Conservation (phyloP, 2,113 vertebrate species). For the Holacanthus passer region DNA sequence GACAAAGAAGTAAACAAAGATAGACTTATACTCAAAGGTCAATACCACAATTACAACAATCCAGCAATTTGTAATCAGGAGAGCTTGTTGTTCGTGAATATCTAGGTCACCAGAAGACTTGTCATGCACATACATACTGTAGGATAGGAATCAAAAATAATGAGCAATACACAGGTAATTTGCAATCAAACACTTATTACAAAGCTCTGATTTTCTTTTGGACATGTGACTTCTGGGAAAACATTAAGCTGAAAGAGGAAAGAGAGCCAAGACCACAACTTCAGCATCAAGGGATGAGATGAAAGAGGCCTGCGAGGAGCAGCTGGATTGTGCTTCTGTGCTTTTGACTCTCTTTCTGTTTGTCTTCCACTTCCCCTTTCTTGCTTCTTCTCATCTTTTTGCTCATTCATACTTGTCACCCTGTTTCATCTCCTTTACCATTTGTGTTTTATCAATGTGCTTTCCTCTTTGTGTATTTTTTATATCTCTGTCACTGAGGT, state of each 20-base stretch:
- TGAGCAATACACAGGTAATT: neutral
- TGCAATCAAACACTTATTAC: conserved; percentile 37
- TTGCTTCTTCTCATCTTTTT: neutral
- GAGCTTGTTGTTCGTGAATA: too few relatives aligned
- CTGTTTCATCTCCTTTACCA: neutral
- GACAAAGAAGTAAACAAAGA: too few relatives aligned
- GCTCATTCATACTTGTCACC: neutral
- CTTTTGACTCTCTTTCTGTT: conserved; percentile 8
- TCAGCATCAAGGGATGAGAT: conserved; percentile 24
- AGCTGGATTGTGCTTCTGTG: neutral
- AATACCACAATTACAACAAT: too few relatives aligned
- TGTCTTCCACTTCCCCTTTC: neutral
- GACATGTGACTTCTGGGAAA: conserved; percentile 27
- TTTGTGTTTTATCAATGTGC: neutral
- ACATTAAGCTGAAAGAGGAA: conserved; percentile 4
- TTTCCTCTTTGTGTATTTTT: too few relatives aligned
- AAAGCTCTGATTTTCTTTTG: conserved; percentile 24
- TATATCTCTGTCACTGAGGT: too few relatives aligned
- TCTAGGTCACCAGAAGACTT: conserved; percentile 1
- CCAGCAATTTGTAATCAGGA: too few relatives aligned
- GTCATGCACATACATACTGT: conserved; percentile 5
- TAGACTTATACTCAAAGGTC: too few relatives aligned
- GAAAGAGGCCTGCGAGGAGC: conserved; percentile 14
- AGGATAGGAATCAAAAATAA: conserved; percentile 22
- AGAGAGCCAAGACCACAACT: conserved; percentile 11